Evolutionary conservation across 2,888 invertebrate species (phyloP).

Genomic region (Sinopyrophorus schimmeli): DNA sequence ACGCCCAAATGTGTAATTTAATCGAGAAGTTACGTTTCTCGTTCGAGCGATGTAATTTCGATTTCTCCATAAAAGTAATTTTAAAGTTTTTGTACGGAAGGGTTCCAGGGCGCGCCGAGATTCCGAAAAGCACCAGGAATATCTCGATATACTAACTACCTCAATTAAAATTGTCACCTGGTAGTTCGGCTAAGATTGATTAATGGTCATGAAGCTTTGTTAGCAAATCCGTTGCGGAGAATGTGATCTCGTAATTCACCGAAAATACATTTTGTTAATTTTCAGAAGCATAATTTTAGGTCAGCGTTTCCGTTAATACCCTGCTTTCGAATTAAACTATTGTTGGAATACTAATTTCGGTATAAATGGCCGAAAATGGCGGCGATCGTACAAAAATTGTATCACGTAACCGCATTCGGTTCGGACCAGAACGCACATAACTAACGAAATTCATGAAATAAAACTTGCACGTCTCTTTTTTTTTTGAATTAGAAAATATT

Average conservation of each 20-base stretch:
- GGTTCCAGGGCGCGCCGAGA: neutral
- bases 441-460: conserved; percentile 20
- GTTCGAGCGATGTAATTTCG: conserved; percentile 10
- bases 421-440: conserved; percentile 6
- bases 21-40: conserved; percentile 10
- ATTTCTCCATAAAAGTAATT: conserved; percentile 12
- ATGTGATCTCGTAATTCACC: conserved; percentile 14
- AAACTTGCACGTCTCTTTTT: conserved; percentile 20
- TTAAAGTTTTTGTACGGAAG: conserved; percentile 3
- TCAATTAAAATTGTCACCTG: conserved; percentile 11
- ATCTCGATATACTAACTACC: conserved; percentile 5
- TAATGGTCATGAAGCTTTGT: conserved; percentile 12
- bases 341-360: conserved; percentile 18
- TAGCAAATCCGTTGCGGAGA: conserved; percentile 5
- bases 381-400: conserved; percentile 7
- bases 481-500: conserved; percentile 17
- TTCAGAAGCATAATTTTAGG: conserved; percentile 7
- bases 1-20: conserved; percentile 19
- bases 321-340: conserved; percentile 13
- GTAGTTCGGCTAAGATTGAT: conserved; percentile 14
- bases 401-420: conserved; percentile 1
- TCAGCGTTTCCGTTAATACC: conserved; percentile 12
- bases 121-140: neutral
- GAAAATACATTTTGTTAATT: conserved; percentile 15
- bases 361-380: too few relatives aligned